Conservation (phyloP, 2,888 invertebrate species). For the Artemia sinica region DNA sequence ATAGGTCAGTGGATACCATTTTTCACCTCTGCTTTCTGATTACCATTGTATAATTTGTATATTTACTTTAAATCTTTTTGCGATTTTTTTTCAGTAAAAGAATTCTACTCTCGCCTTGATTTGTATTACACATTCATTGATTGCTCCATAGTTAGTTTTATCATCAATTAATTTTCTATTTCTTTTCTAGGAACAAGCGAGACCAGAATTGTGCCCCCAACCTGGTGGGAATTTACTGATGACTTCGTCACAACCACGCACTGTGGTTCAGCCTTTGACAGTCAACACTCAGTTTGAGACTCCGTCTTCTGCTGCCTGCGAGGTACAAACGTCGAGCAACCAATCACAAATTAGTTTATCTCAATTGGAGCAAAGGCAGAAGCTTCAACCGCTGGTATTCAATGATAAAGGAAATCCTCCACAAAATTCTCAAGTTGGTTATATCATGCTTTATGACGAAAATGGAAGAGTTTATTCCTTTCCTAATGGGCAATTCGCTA, state of each 20-base stretch:
- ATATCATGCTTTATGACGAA: background rate
- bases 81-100: too few species aligned
- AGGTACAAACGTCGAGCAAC: background rate
- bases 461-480: background rate
- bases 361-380: constrained; percentile 10
- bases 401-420: background rate
- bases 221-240: background rate
- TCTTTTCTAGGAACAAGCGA: background rate
- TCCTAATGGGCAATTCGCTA: background rate
- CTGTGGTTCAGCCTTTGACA: background rate
- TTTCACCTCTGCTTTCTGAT: too few species aligned
- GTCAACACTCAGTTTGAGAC: constrained; percentile 8
- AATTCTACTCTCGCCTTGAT: too few species aligned
- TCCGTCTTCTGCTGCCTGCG: background rate
- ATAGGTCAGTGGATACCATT: too few species aligned
- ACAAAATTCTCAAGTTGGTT: background rate
- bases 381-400: constrained; percentile 5
- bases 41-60: too few species aligned
- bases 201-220: background rate
- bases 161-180: background rate
- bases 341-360: background rate
- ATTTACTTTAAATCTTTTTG: too few species aligned
- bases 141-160: too few species aligned
- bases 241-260: background rate
- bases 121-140: too few species aligned